Conservation (phyloP, 2,888 invertebrate species). For the Pteria penguin region DNA sequence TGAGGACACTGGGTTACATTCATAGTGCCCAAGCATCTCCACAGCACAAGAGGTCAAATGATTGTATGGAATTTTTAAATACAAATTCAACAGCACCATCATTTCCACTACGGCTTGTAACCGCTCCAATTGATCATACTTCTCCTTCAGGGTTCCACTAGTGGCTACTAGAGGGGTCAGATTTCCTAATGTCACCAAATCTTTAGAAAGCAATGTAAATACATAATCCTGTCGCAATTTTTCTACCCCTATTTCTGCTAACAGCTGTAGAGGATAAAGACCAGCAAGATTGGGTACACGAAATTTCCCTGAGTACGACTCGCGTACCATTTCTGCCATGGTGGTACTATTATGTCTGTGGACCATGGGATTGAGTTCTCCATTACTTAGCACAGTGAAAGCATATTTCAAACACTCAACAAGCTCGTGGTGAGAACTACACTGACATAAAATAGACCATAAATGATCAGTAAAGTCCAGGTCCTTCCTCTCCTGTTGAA, state of each 20-base stretch:
- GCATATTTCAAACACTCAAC: slow-evolving; percentile 59
- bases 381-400: slow-evolving; percentile 58
- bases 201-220: slow-evolving; percentile 63
- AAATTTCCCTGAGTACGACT: slow-evolving; percentile 68
- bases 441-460: slow-evolving; percentile 66
- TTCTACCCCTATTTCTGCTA: slow-evolving; percentile 73
- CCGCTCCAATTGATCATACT: slow-evolving; percentile 57
- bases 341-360: slow-evolving; percentile 70
- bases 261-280: slow-evolving; percentile 61
- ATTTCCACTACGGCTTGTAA: slow-evolving; percentile 69
- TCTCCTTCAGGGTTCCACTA: slow-evolving; percentile 48
- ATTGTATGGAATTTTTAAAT: slow-evolving; percentile 59
- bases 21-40: slow-evolving; percentile 64
- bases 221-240: slow-evolving; percentile 71
- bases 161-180: slow-evolving; percentile 55
- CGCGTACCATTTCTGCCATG: slow-evolving; percentile 70
- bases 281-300: slow-evolving; percentile 62
- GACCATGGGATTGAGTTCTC: slow-evolving; percentile 68
- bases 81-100: slow-evolving; percentile 65
- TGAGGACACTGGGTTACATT: slow-evolving; percentile 44
- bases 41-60: slow-evolving; percentile 57
- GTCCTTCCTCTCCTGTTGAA: slow-evolving; percentile 58
- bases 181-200: slow-evolving; percentile 58
- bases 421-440: slow-evolving; percentile 63
- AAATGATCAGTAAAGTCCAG: slow-evolving; percentile 69